Evolutionary conservation across 2,113 vertebrate genomes (phyloP).

Genomic region (Paradoxurus hermaphroditus): DNA sequence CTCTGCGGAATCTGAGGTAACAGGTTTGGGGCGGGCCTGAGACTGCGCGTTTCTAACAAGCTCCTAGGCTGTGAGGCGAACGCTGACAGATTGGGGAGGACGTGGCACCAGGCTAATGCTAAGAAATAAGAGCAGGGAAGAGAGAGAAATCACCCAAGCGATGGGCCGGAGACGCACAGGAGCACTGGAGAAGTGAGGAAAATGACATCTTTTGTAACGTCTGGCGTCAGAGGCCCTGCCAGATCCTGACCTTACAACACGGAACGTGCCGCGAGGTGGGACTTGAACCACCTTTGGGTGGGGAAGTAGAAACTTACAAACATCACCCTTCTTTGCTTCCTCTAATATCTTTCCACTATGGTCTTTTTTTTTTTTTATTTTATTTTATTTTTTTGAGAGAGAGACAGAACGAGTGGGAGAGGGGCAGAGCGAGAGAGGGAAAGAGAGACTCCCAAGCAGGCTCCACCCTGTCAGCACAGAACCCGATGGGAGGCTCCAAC

Average conservation of each 20-base stretch:
- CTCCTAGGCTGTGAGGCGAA: rapidly evolving
- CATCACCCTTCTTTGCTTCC: background rate
- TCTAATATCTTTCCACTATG: background rate
- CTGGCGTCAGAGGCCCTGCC: background rate
- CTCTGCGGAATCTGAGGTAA: background rate
- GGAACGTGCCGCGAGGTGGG: background rate
- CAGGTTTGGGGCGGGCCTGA: background rate
- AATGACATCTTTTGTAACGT: background rate
- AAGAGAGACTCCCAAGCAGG: too few relatives aligned
- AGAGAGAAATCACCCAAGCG: rapidly evolving
- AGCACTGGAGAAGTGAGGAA: rapidly evolving
- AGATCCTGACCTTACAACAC: background rate
- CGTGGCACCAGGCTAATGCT: background rate
- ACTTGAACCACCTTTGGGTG: background rate
- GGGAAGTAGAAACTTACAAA: background rate
- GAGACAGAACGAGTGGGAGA: too few relatives aligned
- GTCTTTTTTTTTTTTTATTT: background rate
- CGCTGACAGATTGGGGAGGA: background rate
- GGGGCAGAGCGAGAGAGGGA: too few relatives aligned
- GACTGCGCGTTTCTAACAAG: background rate
- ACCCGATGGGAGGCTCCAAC: too few relatives aligned
- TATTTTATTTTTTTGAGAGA: too few relatives aligned
- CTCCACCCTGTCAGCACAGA: too few relatives aligned
- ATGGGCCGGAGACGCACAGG: background rate
- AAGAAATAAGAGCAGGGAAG: background rate